These are phyloP conservation scores for Sterna hirundo DNA, from an alignment of 2,113 vertebrate genomes.

Conservation along the genomic window DNA sequence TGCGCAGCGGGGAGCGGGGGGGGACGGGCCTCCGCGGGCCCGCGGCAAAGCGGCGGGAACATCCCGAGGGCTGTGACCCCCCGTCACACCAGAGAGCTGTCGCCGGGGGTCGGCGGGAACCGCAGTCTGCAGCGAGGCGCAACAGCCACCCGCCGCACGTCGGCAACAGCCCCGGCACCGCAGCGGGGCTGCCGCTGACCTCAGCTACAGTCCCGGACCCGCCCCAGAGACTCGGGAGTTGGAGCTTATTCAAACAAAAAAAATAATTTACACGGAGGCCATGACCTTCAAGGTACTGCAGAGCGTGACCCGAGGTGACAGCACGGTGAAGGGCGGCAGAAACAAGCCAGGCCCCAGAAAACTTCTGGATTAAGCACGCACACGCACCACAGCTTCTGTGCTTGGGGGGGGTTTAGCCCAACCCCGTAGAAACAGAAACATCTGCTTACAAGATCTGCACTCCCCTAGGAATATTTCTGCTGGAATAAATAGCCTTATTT, in stretches of 20 bases:
- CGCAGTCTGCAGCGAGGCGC: too few relatives aligned
- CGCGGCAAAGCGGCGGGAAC: too few relatives aligned
- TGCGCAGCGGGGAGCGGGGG: too few relatives aligned
- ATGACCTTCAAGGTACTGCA: neutral
- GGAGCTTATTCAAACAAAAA: neutral
- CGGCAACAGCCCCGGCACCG: neutral
- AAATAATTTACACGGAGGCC: neutral
- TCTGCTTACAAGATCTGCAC: neutral
- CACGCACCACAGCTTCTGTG: neutral
- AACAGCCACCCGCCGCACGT: too few relatives aligned
- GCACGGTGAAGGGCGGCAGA: neutral
- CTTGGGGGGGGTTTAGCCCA: neutral
- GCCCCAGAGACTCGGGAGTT: neutral
- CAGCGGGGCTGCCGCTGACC: neutral
- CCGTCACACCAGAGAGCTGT: too few relatives aligned
- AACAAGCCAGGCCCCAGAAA: neutral
- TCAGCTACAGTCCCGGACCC: neutral
- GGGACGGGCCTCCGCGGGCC: too few relatives aligned
- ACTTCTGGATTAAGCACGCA: neutral
- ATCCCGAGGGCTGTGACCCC: too few relatives aligned
- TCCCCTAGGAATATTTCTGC: constrained; percentile 60
- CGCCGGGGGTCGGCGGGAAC: too few relatives aligned
- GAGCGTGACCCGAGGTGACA: neutral
- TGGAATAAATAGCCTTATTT: constrained; percentile 45
- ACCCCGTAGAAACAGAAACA: neutral